These are phyloP conservation scores for Corythornis madagascariensis DNA, from an alignment of 2,113 vertebrate species.

Conservation along the genomic window DNA sequence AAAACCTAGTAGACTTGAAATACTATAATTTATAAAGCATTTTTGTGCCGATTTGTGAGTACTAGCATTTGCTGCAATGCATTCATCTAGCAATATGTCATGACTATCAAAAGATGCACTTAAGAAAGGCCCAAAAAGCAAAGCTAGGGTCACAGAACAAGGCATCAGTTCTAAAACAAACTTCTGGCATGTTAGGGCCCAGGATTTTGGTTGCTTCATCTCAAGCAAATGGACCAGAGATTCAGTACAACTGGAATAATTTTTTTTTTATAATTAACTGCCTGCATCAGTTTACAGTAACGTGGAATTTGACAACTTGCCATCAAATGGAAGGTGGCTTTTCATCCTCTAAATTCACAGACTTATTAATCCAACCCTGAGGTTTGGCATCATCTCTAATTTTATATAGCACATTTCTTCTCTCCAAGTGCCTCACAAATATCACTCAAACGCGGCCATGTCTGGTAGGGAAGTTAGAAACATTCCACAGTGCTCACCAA, in stretches of 20 bases:
- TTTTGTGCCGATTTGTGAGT: background rate
- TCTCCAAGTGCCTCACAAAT: conserved; percentile 53
- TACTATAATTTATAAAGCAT: background rate
- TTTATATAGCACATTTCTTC: conserved; percentile 53
- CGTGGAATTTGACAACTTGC: conserved; percentile 38
- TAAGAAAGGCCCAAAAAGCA: background rate
- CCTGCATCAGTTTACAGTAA: conserved; percentile 33
- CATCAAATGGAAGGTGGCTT: conserved; percentile 46
- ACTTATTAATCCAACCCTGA: conserved; percentile 43
- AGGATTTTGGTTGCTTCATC: conserved; percentile 1
- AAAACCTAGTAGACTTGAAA: background rate
- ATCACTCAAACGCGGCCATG: conserved; percentile 29
- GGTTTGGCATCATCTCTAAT: conserved; percentile 59
- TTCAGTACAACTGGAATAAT: conserved; percentile 16
- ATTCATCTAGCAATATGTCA: background rate
- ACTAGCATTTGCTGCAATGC: background rate
- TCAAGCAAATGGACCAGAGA: background rate
- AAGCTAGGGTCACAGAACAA: background rate
- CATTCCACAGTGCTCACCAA: conserved; percentile 51
- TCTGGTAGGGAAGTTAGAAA: conserved; percentile 51
- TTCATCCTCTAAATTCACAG: conserved; percentile 52
- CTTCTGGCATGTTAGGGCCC: background rate
- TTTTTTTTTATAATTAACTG: conserved; percentile 13
- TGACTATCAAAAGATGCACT: background rate
- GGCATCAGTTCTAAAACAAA: background rate